Evolutionary conservation across 2,797 vertebrate species (phyloP).

Genomic region (Calcarius lapponicus): DNA sequence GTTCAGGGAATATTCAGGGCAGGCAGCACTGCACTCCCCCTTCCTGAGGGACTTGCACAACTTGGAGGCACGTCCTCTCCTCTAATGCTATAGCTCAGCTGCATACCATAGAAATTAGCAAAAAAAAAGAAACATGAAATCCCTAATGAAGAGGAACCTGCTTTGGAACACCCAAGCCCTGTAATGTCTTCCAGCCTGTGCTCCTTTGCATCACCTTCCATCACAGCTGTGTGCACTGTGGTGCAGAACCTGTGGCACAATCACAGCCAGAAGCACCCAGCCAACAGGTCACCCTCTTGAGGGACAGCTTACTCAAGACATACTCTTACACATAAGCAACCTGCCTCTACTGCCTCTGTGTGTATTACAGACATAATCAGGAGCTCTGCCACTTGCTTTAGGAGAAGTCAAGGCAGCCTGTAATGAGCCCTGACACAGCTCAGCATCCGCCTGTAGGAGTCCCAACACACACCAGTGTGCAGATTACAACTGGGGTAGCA

Average conservation of each 20-base stretch:
- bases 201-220: not conserved
- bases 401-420: not conserved
- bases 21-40: not conserved
- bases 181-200: not conserved
- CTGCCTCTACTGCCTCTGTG: not conserved
- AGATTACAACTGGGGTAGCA: not conserved
- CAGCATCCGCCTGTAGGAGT: not conserved
- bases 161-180: not conserved
- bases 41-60: not conserved
- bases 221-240: not conserved
- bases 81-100: constrained; percentile 35
- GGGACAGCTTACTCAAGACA: not conserved
- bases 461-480: rapidly evolving
- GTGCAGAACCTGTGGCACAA: not conserved
- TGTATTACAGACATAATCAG: not conserved
- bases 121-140: not conserved
- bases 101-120: not conserved
- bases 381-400: not conserved
- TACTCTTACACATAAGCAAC: not conserved
- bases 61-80: constrained; percentile 22
- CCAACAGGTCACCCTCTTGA: not conserved
- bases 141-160: not conserved
- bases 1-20: constrained; percentile 1
- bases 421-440: not conserved
- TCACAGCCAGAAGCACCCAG: not conserved